Conservation (phyloP, 30 jellyfish, hydroid and myxozoan species). For the Catostylus mosaicus region DNA sequence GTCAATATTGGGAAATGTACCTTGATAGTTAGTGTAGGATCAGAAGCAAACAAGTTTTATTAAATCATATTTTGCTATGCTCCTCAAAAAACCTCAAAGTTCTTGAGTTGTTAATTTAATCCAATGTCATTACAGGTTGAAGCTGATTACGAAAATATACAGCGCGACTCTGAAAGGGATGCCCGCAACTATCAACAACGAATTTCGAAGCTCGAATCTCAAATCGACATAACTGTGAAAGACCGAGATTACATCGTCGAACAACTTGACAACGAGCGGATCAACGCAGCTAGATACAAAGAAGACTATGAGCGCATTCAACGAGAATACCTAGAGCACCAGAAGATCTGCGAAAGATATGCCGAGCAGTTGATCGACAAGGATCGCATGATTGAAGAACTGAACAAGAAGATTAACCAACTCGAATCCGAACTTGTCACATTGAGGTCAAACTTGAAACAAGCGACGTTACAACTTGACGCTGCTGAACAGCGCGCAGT, state of each 20-base stretch:
- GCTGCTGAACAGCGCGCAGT: conserved; percentile 87
- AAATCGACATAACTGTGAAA: conserved; percentile 78
- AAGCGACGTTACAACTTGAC: conserved; percentile 90
- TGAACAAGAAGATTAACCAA: conserved; percentile 84
- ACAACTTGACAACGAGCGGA: conserved; percentile 95
- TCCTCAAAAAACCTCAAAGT: no score
- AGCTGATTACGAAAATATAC: conserved; percentile 83
- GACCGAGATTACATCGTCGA: conserved; percentile 94
- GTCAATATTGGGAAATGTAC: no score
- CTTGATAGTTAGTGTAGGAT: no score
- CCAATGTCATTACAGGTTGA: conserved; percentile 75
- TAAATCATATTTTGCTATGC: no score
- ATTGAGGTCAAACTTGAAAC: conserved; percentile 78
- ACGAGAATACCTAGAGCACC: conserved; percentile 97
- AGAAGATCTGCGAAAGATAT: conserved; percentile 96
- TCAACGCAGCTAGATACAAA: conserved; percentile 79
- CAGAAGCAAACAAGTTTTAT: no score
- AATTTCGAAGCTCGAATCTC: conserved; percentile 84
- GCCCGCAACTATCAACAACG: conserved; percentile 72
- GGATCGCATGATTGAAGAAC: conserved; percentile 87
- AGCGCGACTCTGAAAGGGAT: conserved; percentile 93
- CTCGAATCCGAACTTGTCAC: conserved; percentile 88
- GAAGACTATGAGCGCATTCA: conserved; percentile 97
- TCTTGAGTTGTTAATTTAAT: no score
- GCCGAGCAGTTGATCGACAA: conserved; percentile 91